Conservation (phyloP, 2,797 vertebrate species). For the Xenentodon cancila region DNA sequence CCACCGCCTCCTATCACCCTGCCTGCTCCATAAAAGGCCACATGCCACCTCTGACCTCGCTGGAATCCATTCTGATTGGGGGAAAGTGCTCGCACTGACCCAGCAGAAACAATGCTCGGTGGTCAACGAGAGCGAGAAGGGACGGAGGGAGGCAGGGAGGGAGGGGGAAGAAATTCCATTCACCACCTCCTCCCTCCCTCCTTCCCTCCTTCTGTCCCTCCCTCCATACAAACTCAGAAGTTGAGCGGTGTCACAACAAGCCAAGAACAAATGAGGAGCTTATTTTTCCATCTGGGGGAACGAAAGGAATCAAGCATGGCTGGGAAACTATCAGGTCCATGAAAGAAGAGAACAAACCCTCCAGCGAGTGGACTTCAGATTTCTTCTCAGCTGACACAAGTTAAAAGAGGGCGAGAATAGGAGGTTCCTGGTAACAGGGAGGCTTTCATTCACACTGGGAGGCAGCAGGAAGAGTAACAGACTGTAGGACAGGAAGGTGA, state of each 20-base stretch:
- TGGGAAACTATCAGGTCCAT: slow-evolving; percentile 29
- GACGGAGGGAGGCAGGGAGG: slow-evolving; percentile 23
- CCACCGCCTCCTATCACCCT: slow-evolving; percentile 28
- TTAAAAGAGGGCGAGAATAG: slow-evolving; percentile 13
- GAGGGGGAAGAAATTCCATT: slow-evolving; percentile 38
- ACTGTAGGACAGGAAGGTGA: slow-evolving; percentile 37
- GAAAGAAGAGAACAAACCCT: slow-evolving; percentile 12
- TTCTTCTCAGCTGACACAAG: slow-evolving; percentile 23
- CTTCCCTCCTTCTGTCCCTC: slow-evolving; percentile 50
- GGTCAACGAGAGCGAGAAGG: slow-evolving; percentile 68
- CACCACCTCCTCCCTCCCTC: slow-evolving; percentile 42
- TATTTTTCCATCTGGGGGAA: slow-evolving; percentile 64
- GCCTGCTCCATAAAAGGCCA: slow-evolving; percentile 67
- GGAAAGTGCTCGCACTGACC: slow-evolving; percentile 65
- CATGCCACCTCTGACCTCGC: slow-evolving; percentile 71
- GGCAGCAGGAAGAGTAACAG: slow-evolving; percentile 27
- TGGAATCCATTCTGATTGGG: slow-evolving; percentile 69
- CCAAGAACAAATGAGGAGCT: slow-evolving; percentile 55
- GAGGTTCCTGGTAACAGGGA: slow-evolving; percentile 12
- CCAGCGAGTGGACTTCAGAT: slow-evolving; percentile 27
- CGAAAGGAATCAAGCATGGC: slow-evolving; percentile 14
- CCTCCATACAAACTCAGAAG: slow-evolving; percentile 71
- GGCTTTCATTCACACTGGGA: slow-evolving; percentile 47
- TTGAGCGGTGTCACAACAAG: slow-evolving; percentile 67
- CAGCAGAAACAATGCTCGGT: slow-evolving; percentile 73